Evolutionary conservation across 2,113 vertebrate species (phyloP).

Genomic region (Solenodon paradoxus): DNA sequence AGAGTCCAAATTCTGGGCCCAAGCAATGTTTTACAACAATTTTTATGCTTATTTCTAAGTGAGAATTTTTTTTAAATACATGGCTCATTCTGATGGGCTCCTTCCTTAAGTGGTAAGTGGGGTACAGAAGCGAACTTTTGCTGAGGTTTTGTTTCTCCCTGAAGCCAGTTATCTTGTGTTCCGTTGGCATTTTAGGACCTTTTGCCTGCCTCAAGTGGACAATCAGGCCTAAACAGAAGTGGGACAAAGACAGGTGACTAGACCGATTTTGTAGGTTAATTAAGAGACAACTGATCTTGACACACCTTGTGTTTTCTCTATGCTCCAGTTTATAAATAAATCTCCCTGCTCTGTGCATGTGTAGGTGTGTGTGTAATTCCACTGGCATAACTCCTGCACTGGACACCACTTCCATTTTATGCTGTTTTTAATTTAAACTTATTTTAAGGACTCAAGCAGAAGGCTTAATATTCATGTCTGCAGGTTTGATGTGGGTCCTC

Average conservation of each 20-base stretch:
- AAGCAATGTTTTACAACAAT: too few relatives aligned
- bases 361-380: background rate
- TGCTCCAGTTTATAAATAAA: background rate
- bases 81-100: too few relatives aligned
- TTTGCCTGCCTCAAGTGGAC: background rate
- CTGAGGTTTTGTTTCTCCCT: too few relatives aligned
- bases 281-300: background rate
- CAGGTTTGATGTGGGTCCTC: too few relatives aligned
- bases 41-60: too few relatives aligned
- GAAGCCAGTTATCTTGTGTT: too few relatives aligned
- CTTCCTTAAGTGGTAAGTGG: too few relatives aligned
- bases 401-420: background rate
- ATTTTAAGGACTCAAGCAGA: background rate
- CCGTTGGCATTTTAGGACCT: too few relatives aligned
- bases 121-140: too few relatives aligned
- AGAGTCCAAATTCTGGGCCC: too few relatives aligned
- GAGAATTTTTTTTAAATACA: too few relatives aligned
- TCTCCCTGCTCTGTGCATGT: background rate
- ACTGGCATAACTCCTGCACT: background rate
- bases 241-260: background rate
- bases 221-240: background rate
- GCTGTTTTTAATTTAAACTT: background rate
- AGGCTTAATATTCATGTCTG: background rate
- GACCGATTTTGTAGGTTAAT: background rate
- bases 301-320: background rate